A percentile compares a stretch with the other conserved stretches of the same genome.
Evolutionary conservation across 37 sponge, comb jelly and placozoan genomes (phyloP).

Genomic region (Sycon ciliatum): DNA sequence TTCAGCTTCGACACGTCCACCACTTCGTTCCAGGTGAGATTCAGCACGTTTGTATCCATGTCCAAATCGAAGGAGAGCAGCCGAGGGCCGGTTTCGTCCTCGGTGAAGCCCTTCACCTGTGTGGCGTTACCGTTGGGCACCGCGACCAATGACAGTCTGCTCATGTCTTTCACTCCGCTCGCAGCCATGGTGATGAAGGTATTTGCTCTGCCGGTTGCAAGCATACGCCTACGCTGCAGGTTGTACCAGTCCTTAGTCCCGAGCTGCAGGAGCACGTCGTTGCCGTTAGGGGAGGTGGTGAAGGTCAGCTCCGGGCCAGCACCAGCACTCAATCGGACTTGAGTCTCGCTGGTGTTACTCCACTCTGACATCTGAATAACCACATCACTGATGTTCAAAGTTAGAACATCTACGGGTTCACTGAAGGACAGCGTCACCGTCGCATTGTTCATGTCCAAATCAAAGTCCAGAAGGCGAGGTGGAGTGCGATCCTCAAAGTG

Average conservation of each 20-base stretch:
- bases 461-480: conserved; percentile 53
- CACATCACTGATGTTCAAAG: not conserved
- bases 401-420: conserved; percentile 10
- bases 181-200: conserved; percentile 17
- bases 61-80: conserved; percentile 14
- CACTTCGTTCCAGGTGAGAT: conserved; percentile 14
- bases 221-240: not conserved
- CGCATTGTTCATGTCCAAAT: conserved; percentile 56
- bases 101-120: not conserved
- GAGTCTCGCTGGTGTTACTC: not conserved
- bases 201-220: conserved; percentile 18
- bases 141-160: not conserved
- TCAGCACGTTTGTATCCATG: conserved; percentile 12
- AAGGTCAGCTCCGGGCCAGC: not conserved
- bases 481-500: conserved; percentile 41
- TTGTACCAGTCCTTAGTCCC: conserved; percentile 12
- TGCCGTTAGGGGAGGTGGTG: conserved; percentile 11
- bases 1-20: conserved; percentile 14
- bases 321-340: not conserved
- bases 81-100: conserved; percentile 17
- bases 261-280: not conserved
- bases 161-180: not conserved
- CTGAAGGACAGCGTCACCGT: conserved; percentile 28
- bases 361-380: not conserved
- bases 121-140: not conserved